phyloP scores from a whole-genome alignment of 1,140 invertebrate species.

The Cecropterus lyciades region DNA sequence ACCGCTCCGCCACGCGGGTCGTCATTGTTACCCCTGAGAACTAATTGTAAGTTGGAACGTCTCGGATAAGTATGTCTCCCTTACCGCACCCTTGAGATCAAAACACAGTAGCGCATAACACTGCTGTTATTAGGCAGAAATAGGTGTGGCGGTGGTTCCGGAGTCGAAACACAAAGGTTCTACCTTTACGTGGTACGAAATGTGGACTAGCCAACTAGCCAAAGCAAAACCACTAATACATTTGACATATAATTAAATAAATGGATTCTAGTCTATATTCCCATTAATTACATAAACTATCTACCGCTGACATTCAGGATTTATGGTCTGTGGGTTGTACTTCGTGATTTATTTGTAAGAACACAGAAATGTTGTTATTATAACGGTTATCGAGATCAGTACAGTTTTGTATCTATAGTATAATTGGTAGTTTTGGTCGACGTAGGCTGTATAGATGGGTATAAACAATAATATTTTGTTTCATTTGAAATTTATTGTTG shows the following conservation, averaged over 20 bases:
- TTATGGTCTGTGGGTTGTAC: conserved; percentile 26
- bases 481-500: too few relatives aligned
- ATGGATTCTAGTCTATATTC: conserved; percentile 24
- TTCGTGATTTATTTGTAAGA: conserved; percentile 31
- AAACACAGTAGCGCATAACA: too few relatives aligned
- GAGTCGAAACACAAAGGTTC: too few relatives aligned
- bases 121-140: too few relatives aligned
- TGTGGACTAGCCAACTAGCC: neutral
- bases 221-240: conserved; percentile 14
- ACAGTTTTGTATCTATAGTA: conserved; percentile 22
- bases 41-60: too few relatives aligned
- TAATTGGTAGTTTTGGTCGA: conserved; percentile 10
- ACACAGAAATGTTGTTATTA: conserved; percentile 17
- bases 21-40: too few relatives aligned
- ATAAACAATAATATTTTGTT: too few relatives aligned
- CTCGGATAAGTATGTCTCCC: too few relatives aligned
- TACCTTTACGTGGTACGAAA: too few relatives aligned
- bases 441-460: neutral
- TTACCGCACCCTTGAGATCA: too few relatives aligned
- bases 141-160: too few relatives aligned
- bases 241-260: conserved; percentile 30
- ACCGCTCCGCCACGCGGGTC: too few relatives aligned
- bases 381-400: conserved; percentile 28
- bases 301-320: conserved; percentile 24
- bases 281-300: conserved; percentile 34